phyloP scores from a whole-genome alignment of 2,888 invertebrate species.

The Lomographa bimaculata region DNA sequence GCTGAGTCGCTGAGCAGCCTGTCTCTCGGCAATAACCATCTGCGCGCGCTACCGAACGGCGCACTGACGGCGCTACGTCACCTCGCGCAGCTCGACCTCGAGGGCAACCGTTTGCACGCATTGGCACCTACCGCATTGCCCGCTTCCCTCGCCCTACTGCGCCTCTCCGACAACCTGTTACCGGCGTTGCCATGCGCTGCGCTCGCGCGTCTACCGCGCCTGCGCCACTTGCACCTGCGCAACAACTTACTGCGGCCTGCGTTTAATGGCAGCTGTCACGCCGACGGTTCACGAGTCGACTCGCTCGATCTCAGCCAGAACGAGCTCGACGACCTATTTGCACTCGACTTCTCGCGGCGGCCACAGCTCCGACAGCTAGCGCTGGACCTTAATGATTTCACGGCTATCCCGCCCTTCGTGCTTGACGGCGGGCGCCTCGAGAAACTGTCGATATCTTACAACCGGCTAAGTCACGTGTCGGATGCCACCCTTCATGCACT shows the following conservation, averaged over 20 bases:
- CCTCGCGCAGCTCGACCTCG: constrained; percentile 84
- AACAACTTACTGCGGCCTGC: constrained; percentile 52
- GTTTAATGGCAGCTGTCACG: constrained; percentile 45
- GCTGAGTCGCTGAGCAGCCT: constrained; percentile 88
- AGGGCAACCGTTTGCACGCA: constrained; percentile 86
- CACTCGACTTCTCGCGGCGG: constrained; percentile 85
- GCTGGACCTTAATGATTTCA: constrained; percentile 89
- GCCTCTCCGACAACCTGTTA: constrained; percentile 86
- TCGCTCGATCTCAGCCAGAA: constrained; percentile 92
- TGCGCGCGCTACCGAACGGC: constrained; percentile 69
- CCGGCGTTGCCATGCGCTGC: constrained; percentile 82
- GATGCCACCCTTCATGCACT: constrained; percentile 86
- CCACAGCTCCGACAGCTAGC: constrained; percentile 88
- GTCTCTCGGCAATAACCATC: constrained; percentile 90
- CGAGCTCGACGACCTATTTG: constrained; percentile 85
- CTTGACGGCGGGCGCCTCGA: constrained; percentile 86
- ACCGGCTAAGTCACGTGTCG: constrained; percentile 86
- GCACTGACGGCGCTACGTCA: constrained; percentile 86
- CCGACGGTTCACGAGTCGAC: constrained; percentile 83
- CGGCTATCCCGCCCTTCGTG: constrained; percentile 84
- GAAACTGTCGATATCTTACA: constrained; percentile 89
- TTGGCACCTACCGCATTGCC: constrained; percentile 84
- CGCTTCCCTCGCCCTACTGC: constrained; percentile 84
- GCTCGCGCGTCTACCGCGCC: constrained; percentile 78
- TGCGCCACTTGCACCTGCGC: constrained; percentile 86